A percentile compares a stretch with the other conserved stretches of the same genome.
These are phyloP conservation scores for Xiphorhynchus elegans DNA, from an alignment of 2,113 vertebrate genomes.

Conservation along the genomic window DNA sequence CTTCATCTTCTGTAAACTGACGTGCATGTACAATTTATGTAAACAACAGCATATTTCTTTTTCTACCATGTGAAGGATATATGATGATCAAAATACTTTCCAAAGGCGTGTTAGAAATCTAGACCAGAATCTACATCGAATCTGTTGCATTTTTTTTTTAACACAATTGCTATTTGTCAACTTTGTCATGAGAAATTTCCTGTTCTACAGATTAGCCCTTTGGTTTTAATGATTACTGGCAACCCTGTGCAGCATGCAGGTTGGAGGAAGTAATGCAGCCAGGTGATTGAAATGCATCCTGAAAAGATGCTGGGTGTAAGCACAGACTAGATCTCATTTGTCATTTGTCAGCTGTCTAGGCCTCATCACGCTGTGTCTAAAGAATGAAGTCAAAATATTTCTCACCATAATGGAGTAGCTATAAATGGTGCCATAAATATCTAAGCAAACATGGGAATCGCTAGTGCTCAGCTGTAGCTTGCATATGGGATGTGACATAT, in stretches of 20 bases:
- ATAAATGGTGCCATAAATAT: constrained; percentile 56
- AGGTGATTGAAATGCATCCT: constrained; percentile 27
- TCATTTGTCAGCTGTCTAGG: constrained; percentile 38
- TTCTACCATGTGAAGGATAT: not conserved
- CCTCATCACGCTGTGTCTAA: not conserved
- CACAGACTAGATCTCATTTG: not conserved
- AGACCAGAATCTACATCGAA: not conserved
- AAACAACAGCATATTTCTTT: not conserved
- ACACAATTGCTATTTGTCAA: not conserved
- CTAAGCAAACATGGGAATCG: constrained; percentile 49
- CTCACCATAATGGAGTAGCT: constrained; percentile 12
- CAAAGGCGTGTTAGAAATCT: constrained; percentile 6
- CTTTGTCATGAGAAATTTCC: not conserved
- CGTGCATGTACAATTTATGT: not conserved
- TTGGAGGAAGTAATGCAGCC: constrained; percentile 18
- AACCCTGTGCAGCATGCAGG: not conserved
- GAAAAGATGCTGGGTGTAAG: constrained; percentile 11
- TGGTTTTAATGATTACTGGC: not conserved
- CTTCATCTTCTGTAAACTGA: not conserved
- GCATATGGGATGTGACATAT: constrained; percentile 56
- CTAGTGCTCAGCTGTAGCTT: constrained; percentile 44
- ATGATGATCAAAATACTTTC: not conserved
- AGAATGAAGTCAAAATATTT: constrained; percentile 38
- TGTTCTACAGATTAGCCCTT: constrained; percentile 6
- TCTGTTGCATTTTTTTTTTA: not conserved